phyloP scores from a whole-genome alignment of 2,888 invertebrate species.

The Pediacus dermestoides region DNA sequence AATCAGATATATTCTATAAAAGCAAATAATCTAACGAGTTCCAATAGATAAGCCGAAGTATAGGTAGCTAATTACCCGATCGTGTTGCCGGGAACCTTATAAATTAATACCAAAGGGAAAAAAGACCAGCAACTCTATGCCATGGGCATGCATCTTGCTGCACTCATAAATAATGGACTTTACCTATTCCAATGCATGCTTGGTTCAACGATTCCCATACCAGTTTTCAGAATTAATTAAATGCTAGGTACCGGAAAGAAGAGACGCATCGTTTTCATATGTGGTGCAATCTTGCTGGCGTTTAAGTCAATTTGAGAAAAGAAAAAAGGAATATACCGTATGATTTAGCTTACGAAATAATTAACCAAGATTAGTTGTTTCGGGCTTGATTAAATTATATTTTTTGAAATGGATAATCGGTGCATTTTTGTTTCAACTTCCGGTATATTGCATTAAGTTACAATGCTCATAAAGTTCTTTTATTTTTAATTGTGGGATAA shows the following conservation, averaged over 20 bases:
- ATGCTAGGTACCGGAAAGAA: conserved; percentile 15
- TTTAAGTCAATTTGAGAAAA: no score
- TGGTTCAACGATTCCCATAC: conserved; percentile 23
- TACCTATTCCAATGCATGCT: conserved; percentile 26
- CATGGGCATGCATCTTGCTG: conserved; percentile 24
- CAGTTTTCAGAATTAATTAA: conserved; percentile 27
- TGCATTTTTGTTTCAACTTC: no score
- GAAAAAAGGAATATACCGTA: no score
- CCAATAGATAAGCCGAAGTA: conserved; percentile 25
- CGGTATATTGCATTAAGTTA: no score
- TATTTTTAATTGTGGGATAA: no score
- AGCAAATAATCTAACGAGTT: conserved; percentile 28
- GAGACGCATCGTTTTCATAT: conserved; percentile 15
- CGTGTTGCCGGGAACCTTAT: conserved; percentile 30
- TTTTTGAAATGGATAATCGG: no score
- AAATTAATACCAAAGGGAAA: conserved; percentile 26
- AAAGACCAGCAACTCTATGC: conserved; percentile 14
- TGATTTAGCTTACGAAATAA: no score
- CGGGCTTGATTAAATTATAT: no score
- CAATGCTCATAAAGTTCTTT: no score
- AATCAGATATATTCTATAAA: conserved; percentile 21
- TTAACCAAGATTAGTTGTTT: no score
- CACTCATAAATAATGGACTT: conserved; percentile 31
- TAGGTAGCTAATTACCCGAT: conserved; percentile 33
- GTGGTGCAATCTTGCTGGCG: conserved; percentile 1